These are phyloP conservation scores for Argyresthia goedartella DNA, from an alignment of 2,888 invertebrate genomes.

Conservation along the genomic window DNA sequence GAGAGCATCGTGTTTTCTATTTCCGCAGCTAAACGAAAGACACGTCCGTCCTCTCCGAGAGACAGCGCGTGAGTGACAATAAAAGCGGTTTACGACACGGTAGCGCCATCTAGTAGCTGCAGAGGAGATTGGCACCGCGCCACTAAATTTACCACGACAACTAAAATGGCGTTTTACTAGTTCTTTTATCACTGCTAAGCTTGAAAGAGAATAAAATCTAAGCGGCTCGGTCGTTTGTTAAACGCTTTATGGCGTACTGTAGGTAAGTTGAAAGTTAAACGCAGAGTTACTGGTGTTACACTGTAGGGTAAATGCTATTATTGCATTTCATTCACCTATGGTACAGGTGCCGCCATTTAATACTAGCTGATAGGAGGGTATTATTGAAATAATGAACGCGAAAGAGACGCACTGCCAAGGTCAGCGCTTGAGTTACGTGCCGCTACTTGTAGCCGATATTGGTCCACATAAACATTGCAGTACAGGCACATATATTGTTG, in stretches of 20 bases:
- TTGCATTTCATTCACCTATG: no score
- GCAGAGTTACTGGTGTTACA: no score
- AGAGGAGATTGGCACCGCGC: conserved; percentile 45
- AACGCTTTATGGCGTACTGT: conserved; percentile 23
- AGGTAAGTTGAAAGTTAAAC: neutral
- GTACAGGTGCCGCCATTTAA: no score
- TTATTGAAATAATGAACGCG: no score
- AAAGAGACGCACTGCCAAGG: no score
- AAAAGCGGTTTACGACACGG: conserved; percentile 45
- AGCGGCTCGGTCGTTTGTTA: conserved; percentile 45
- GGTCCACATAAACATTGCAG: no score
- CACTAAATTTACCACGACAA: conserved; percentile 32
- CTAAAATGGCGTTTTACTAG: conserved; percentile 28
- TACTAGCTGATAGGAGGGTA: no score
- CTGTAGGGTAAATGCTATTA: no score
- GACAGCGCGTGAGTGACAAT: conserved; percentile 30
- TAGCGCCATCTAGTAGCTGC: conserved; percentile 49
- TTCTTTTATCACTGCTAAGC: conserved; percentile 44
- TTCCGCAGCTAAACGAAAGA: neutral
- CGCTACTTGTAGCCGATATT: no score
- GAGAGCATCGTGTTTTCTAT: conserved; percentile 12
- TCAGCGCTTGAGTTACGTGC: no score
- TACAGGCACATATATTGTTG: no score
- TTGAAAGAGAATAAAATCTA: conserved; percentile 48
- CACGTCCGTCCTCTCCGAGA: conserved; percentile 20